Conservation (phyloP, 2,888 invertebrate species). For the Ellobium chinense region DNA sequence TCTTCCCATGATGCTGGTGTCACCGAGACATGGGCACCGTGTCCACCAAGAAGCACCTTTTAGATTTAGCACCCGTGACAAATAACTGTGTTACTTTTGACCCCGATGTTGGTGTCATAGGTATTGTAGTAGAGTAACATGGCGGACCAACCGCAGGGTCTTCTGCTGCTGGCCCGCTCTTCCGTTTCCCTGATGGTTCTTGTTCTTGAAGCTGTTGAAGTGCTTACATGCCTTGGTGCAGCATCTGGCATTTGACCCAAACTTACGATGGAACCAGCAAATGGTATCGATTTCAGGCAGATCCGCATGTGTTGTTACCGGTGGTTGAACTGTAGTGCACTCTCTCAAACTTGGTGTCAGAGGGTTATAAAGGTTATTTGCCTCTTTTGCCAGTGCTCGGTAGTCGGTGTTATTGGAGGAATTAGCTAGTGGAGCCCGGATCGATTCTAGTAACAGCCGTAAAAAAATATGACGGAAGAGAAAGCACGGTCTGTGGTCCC, state of each 20-base stretch:
- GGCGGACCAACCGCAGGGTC: neutral
- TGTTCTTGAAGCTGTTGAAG: conserved; percentile 23
- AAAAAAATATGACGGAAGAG: neutral
- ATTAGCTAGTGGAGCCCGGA: too few species aligned
- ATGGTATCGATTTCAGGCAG: conserved; percentile 3
- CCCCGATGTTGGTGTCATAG: neutral
- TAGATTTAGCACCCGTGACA: neutral
- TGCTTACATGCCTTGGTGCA: conserved; percentile 1
- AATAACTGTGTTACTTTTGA: conserved; percentile 14
- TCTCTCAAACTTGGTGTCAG: conserved; percentile 16
- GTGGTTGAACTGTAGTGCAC: conserved; percentile 14
- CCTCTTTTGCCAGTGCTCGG: conserved; percentile 18
- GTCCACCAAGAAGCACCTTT: conserved; percentile 16
- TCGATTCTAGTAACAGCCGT: conserved; percentile 9
- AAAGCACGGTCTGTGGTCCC: neutral
- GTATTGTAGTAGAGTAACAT: conserved; percentile 1
- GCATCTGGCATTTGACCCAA: conserved; percentile 15
- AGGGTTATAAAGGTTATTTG: conserved; percentile 4
- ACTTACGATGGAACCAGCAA: conserved; percentile 9
- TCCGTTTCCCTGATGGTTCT: conserved; percentile 12
- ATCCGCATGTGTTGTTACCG: neutral
- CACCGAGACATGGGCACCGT: conserved; percentile 20
- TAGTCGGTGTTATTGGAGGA: conserved; percentile 1
- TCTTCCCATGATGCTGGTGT: conserved; percentile 23
- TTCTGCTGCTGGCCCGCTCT: conserved; percentile 12